Percentiles rank a stretch among this genome's conserved stretches.
phyloP scores from a whole-genome alignment of 2,797 vertebrate species.

The Chaunax sp. region DNA sequence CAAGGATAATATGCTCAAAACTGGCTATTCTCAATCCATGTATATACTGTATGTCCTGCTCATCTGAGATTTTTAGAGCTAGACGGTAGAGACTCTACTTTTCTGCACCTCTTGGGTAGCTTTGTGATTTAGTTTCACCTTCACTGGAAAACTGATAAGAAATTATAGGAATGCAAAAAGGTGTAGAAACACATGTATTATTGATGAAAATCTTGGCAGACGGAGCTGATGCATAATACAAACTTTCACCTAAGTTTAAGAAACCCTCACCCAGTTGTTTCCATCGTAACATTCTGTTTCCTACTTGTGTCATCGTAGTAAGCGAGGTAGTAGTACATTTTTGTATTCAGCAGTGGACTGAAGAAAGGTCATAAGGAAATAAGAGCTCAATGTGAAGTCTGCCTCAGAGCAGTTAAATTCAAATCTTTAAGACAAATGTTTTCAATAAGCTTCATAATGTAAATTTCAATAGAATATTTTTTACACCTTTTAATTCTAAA shows the following conservation, averaged over 20 bases:
- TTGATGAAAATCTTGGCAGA: constrained; percentile 21
- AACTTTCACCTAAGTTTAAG: constrained; percentile 1
- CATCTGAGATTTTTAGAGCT: background rate
- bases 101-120: background rate
- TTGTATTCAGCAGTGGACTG: background rate
- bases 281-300: constrained; percentile 16
- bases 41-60: background rate
- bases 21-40: background rate
- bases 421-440: too few species aligned
- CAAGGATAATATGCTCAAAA: background rate
- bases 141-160: background rate
- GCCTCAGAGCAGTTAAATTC: too few species aligned
- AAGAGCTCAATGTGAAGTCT: too few species aligned
- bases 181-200: constrained; percentile 11
- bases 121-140: background rate
- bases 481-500: too few species aligned
- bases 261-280: constrained; percentile 7
- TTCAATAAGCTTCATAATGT: too few species aligned
- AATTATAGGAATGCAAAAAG: background rate
- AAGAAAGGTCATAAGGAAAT: background rate
- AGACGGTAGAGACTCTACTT: background rate
- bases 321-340: background rate
- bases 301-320: too few species aligned
- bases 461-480: too few species aligned
- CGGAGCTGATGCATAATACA: constrained; percentile 4